Evolutionary conservation across 2,888 invertebrate species (phyloP).

Genomic region (Cosmopolites sordidus): DNA sequence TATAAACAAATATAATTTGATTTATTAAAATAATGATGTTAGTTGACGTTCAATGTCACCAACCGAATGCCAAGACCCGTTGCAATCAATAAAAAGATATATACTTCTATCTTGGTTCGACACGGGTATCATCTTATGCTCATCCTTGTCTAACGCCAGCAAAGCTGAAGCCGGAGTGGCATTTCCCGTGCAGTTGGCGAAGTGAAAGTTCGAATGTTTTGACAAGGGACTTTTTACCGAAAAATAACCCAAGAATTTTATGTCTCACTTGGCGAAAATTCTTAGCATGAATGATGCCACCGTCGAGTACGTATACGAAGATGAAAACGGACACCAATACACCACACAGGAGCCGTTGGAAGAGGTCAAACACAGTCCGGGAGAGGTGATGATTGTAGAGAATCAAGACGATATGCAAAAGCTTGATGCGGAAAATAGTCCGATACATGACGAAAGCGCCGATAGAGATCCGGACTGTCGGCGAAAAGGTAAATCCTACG

Average conservation of each 20-base stretch:
- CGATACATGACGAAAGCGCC: constrained; percentile 8
- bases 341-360: constrained; percentile 15
- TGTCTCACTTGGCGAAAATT: constrained; percentile 12
- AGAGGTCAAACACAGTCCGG: constrained; percentile 10
- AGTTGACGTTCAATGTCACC: too few species aligned
- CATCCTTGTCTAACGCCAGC: constrained; percentile 8
- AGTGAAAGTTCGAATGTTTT: constrained; percentile 12
- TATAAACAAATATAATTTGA: too few species aligned
- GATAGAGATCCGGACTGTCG: constrained; percentile 23
- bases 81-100: neutral
- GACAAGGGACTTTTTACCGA: constrained; percentile 8
- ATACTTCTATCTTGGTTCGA: constrained; percentile 5
- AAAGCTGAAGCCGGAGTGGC: constrained; percentile 9
- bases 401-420: constrained; percentile 5
- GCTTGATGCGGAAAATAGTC: neutral
- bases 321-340: constrained; percentile 22
- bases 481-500: constrained; percentile 16
- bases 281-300: constrained; percentile 18
- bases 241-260: constrained; percentile 2
- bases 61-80: too few species aligned
- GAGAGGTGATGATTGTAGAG: constrained; percentile 24
- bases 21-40: too few species aligned
- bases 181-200: constrained; percentile 1
- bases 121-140: neutral
- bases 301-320: constrained; percentile 24